Conservation (phyloP, 2,797 vertebrate species). For the Falco novaeseelandiae region DNA sequence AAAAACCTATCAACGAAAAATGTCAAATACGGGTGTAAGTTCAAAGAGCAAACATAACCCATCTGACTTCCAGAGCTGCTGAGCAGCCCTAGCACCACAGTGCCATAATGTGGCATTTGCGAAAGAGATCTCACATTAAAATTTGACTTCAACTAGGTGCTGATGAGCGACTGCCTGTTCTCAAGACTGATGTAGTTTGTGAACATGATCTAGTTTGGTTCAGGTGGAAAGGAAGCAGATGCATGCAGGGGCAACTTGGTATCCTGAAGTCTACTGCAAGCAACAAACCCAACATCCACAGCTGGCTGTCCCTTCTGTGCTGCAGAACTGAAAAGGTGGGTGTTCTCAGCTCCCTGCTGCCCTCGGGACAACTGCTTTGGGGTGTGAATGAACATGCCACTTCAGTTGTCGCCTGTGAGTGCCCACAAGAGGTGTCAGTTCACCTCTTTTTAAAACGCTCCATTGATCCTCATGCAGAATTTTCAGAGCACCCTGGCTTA, state of each 20-base stretch:
- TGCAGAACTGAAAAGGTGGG: neutral
- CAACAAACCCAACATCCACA: neutral
- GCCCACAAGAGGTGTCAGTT: too few species aligned
- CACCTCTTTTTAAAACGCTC: neutral
- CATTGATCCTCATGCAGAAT: neutral
- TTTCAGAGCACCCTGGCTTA: neutral
- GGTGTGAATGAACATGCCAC: neutral
- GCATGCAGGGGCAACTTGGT: neutral
- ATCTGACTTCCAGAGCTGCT: neutral
- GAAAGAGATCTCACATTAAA: neutral
- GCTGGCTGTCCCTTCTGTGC: neutral
- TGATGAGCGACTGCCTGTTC: neutral
- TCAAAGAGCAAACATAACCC: neutral
- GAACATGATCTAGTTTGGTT: neutral
- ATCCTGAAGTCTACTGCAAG: neutral
- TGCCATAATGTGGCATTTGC: neutral
- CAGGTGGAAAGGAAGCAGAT: neutral
- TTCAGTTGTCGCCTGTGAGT: neutral
- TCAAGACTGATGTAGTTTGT: neutral
- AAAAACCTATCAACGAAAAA: neutral
- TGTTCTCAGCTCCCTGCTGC: neutral
- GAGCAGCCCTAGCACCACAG: neutral
- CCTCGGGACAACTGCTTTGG: neutral
- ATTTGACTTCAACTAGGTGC: neutral
- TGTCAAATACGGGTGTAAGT: neutral